These are phyloP conservation scores for Gobiocypris rarus DNA, from an alignment of 2,113 vertebrate genomes.

Conservation along the genomic window DNA sequence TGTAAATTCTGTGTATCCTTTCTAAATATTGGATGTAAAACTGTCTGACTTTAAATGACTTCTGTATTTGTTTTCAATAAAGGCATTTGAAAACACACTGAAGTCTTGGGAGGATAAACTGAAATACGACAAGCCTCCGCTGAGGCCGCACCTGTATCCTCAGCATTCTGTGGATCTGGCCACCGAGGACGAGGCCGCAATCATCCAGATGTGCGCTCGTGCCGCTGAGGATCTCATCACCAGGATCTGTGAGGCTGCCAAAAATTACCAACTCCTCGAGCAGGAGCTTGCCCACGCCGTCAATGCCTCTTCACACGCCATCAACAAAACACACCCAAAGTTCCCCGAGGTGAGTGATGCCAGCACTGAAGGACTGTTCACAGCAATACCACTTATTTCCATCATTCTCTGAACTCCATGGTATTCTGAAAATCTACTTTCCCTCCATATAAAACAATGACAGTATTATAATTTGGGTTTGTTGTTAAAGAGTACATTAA, in stretches of 20 bases:
- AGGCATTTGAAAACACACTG: constrained; percentile 97
- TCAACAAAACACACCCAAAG: constrained; percentile 95
- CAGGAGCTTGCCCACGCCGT: constrained; percentile 97
- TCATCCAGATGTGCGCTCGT: constrained; percentile 89
- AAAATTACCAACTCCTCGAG: constrained; percentile 89
- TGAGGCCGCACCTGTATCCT: constrained; percentile 89
- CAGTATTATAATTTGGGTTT: neutral
- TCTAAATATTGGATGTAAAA: neutral
- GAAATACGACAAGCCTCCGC: constrained; percentile 89
- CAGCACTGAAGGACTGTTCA: neutral
- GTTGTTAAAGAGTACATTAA: neutral
- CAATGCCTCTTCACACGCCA: constrained; percentile 95
- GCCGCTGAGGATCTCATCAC: constrained; percentile 95
- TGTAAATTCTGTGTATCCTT: neutral
- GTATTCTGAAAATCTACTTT: neutral
- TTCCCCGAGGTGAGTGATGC: constrained; percentile 87
- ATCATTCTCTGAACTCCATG: neutral
- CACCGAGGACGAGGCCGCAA: constrained; percentile 86
- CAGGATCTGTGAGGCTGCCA: constrained; percentile 97
- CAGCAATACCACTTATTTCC: neutral
- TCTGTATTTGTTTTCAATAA: constrained; percentile 34
- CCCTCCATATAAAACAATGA: neutral
- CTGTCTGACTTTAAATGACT: neutral
- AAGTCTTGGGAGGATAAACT: constrained; percentile 99
- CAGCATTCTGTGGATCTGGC: constrained; percentile 91